Conservation (phyloP, 2,888 invertebrate species). For the Cremastinae sp. region DNA sequence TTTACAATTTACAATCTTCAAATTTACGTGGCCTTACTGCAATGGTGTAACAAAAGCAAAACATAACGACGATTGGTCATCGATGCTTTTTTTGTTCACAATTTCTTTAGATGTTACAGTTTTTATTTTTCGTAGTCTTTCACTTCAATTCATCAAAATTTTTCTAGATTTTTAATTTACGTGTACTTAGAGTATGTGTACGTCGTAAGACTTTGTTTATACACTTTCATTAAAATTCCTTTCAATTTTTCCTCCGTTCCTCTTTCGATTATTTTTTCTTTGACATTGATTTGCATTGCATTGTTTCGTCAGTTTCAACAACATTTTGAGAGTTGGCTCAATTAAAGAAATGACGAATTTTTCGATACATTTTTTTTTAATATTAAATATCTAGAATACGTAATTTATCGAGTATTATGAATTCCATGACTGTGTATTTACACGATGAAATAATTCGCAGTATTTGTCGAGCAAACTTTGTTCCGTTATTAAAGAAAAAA, state of each 20-base stretch:
- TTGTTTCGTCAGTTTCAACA: neutral
- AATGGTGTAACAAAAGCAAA: conserved; percentile 27
- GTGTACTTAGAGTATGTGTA: conserved; percentile 72
- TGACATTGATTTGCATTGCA: conserved; percentile 62
- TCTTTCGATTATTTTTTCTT: conserved; percentile 2
- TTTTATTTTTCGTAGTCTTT: conserved; percentile 28
- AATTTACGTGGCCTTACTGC: neutral
- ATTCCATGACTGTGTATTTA: too few relatives aligned
- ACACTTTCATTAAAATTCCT: conserved; percentile 40
- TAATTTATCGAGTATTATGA: too few relatives aligned
- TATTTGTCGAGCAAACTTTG: too few relatives aligned
- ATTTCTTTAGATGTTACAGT: conserved; percentile 67
- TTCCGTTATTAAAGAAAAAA: too few relatives aligned
- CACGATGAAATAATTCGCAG: too few relatives aligned
- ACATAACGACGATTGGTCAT: conserved; percentile 31
- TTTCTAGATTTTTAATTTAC: conserved; percentile 33
- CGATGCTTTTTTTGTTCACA: conserved; percentile 64
- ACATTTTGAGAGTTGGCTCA: too few relatives aligned
- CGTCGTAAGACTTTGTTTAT: conserved; percentile 62
- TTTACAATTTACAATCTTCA: neutral
- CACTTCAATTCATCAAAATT: conserved; percentile 19
- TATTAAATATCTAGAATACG: too few relatives aligned
- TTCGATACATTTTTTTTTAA: too few relatives aligned
- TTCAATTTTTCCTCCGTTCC: conserved; percentile 21
- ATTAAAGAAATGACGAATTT: too few relatives aligned